phyloP scores from a whole-genome alignment of 2,888 invertebrate genomes.

The Hoplodrina blanda region DNA sequence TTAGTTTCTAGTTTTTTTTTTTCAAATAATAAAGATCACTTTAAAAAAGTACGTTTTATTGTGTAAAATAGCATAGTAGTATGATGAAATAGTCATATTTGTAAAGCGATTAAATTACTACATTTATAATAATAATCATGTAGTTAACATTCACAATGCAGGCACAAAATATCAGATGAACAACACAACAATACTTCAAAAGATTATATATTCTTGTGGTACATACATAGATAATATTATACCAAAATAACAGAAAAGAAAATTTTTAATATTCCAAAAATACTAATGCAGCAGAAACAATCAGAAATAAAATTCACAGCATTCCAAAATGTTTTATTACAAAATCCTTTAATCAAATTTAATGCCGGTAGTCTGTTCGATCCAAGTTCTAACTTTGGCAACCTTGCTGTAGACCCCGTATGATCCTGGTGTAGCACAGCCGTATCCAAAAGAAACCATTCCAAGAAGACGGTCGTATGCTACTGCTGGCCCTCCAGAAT shows the following conservation, averaged over 20 bases:
- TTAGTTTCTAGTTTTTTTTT: too few relatives aligned
- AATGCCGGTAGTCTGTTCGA: conserved; percentile 78
- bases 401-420: conserved; percentile 87
- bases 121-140: neutral
- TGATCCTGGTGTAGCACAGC: conserved; percentile 85
- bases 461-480: conserved; percentile 81
- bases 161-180: neutral
- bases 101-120: too few relatives aligned
- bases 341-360: conserved; percentile 70
- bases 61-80: neutral
- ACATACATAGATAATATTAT: too few relatives aligned
- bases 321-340: conserved; percentile 54
- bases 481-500: conserved; percentile 87
- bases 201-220: too few relatives aligned
- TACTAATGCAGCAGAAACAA: neutral
- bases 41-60: too few relatives aligned
- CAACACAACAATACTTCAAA: neutral
- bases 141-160: too few relatives aligned
- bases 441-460: conserved; percentile 87
- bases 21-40: too few relatives aligned
- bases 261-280: neutral
- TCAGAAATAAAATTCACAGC: conserved; percentile 38
- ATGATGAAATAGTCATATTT: neutral
- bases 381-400: conserved; percentile 84
- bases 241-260: neutral